Evolutionary conservation across 2,113 vertebrate genomes (phyloP), one percentile per base, ranked within the genome.

Genomic region (Pristiophorus japonicus): DNA sequence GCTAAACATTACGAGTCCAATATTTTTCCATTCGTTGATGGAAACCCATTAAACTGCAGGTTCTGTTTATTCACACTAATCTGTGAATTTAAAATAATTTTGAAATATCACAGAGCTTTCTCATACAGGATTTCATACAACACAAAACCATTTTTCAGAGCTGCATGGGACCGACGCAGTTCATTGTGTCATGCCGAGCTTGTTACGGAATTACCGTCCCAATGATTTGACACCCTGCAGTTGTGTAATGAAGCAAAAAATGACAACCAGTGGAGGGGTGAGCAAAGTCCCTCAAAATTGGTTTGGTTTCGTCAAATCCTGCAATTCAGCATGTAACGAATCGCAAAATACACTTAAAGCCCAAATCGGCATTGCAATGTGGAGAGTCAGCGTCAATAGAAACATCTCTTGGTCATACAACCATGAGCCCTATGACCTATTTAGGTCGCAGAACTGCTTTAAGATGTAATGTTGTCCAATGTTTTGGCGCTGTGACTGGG

Each of bases 11-110:
- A 97, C 97, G 98, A 98, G 97, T 96, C 97, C 97, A 98, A 96
- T 97, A 97, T 98, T 98, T 97, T 97, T 97, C 98, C 98, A 98
- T 98, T 97, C 97, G 98, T 98, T 98, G 97, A 98, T 98, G 98
- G 98, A 98, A 97, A 97, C 96, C n/a, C 96, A 97, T 98, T 98
- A 97, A 98, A 85, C 96, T 96, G 91, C 96, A 96, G 96, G 95
- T 95, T 96, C 95, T 96, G 96, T 96, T 97, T 84, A 96, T 96
- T 96, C 96, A 95, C 95, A 96, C 95, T 96, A 96, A 96, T 0
- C 95, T 96, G 96, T 96, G 96, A 96, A 96, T 95, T 96, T 96
- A 96, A 96, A 97, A 97, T 98, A 97, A 97, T 95, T 95, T 96
- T 1, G 16, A 96, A 11, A 96, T 96, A 96, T 96, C 96, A 96